Percentiles rank a stretch among this genome's conserved stretches.
These are phyloP conservation scores for Danio rerio DNA, from an alignment of 2,113 vertebrate species.

Conservation along the genomic window GRCz12tu NC_133177.1:6006001-6006500, in stretches of 20 bases:
- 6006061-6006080: not conserved
- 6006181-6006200: not conserved
- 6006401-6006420: not conserved
- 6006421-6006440: not conserved
- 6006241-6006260: slow-evolving; percentile 29
- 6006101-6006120: not conserved
- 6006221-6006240: not conserved
- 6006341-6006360: slow-evolving; percentile 18
- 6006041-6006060: not conserved
- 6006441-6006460: not conserved
- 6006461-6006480: too few relatives aligned
- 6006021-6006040: slow-evolving; percentile 9
- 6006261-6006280: slow-evolving; percentile 20
- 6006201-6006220: not conserved
- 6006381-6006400: slow-evolving; percentile 39
- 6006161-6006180: not conserved
- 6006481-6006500: too few relatives aligned
- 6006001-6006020: not conserved
- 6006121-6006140: not conserved
- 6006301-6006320: slow-evolving; percentile 7
- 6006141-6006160: not conserved
- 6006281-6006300: slow-evolving; percentile 29
- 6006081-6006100: not conserved
- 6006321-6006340: slow-evolving; percentile 1
- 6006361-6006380: slow-evolving; percentile 52